A percentile compares a stretch with the other conserved stretches of the same genome.
Evolutionary conservation across 2,113 vertebrate species (phyloP).

Genomic region (Hystrix brachyura): DNA sequence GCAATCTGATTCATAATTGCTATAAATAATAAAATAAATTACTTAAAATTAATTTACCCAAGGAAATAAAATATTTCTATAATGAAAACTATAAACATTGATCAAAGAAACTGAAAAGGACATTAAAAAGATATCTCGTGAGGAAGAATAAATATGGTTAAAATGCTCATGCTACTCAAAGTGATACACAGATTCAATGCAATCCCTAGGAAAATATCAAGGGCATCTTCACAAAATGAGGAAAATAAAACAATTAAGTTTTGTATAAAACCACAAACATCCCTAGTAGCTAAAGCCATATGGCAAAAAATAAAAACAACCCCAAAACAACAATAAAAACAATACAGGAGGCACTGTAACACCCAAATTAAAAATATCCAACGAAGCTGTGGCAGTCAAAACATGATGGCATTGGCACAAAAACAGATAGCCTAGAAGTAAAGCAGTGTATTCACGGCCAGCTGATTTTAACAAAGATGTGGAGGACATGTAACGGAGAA

Average conservation of each 20-base stretch:
- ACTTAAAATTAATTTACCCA: not conserved
- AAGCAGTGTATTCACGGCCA: not conserved
- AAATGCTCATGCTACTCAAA: not conserved
- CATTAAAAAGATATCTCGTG: not conserved
- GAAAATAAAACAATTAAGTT: not conserved
- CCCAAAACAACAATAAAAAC: not conserved
- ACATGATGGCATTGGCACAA: not conserved
- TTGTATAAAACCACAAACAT: not conserved
- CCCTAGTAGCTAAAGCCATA: not conserved
- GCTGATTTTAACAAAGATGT: not conserved
- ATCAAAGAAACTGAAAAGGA: not conserved
- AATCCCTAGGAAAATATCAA: not conserved
- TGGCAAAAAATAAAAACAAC: not conserved
- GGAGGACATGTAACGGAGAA: not conserved
- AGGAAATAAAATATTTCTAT: not conserved
- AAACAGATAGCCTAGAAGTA: not conserved
- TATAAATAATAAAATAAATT: not conserved
- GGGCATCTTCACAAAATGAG: not conserved
- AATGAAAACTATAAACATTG: not conserved
- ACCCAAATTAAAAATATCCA: not conserved
- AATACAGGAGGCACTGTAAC: not conserved
- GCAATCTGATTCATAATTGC: not conserved
- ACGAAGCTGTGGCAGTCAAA: not conserved
- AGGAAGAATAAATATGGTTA: not conserved
- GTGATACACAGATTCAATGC: not conserved